Conservation (phyloP, 2,888 invertebrate species). For the Mythimna loreyi region DNA sequence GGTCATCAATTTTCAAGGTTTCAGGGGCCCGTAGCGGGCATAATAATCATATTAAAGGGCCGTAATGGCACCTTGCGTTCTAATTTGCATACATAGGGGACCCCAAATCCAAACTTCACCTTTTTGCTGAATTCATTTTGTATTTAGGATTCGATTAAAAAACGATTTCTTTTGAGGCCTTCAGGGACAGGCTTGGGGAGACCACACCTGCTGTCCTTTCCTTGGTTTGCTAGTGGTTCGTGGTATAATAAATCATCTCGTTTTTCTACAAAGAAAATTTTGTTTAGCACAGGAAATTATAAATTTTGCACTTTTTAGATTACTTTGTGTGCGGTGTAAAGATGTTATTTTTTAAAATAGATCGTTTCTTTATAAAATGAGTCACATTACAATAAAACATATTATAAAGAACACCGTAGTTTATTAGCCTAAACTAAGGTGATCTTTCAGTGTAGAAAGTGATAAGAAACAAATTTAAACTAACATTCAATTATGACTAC, state of each 20-base stretch:
- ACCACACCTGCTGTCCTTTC: background rate
- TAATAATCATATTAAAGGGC: too few relatives aligned
- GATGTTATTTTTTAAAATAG: background rate
- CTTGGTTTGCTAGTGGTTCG: background rate
- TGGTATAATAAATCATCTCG: background rate
- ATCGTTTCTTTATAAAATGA: too few relatives aligned
- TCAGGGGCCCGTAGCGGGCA: background rate
- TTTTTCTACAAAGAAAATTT: background rate
- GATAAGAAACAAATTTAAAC: too few relatives aligned
- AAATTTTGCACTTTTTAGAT: background rate
- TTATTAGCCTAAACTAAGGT: too few relatives aligned
- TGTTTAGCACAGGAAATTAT: too few relatives aligned
- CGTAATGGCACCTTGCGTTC: too few relatives aligned
- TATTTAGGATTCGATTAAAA: background rate
- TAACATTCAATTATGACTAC: too few relatives aligned
- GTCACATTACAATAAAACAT: too few relatives aligned
- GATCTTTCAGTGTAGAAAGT: too few relatives aligned
- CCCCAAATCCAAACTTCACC: background rate
- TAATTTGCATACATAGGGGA: too few relatives aligned
- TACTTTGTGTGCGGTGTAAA: background rate
- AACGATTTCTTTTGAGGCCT: too few relatives aligned
- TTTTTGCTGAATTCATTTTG: background rate
- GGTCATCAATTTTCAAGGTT: background rate
- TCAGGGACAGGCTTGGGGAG: background rate
- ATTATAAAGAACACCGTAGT: too few relatives aligned